phyloP scores from a whole-genome alignment of 2,113 vertebrate genomes.

The Rynchops niger region DNA sequence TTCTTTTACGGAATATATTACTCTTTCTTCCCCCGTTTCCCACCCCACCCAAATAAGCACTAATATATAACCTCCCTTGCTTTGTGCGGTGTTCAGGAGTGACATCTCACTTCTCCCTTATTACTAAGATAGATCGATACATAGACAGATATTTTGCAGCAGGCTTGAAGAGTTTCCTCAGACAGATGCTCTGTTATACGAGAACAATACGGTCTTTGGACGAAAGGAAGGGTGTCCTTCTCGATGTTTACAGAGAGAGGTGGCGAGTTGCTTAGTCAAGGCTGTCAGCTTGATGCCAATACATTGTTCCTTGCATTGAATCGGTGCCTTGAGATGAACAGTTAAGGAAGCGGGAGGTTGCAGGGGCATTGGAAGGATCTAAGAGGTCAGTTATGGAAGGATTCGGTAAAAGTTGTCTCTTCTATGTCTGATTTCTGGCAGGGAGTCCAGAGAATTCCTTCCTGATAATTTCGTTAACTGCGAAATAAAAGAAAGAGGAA shows the following conservation, averaged over 20 bases:
- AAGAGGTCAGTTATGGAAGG: conserved; percentile 62
- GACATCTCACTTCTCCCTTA: not conserved
- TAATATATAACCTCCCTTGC: not conserved
- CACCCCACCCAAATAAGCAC: conserved; percentile 12
- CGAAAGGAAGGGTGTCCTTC: conserved; percentile 63
- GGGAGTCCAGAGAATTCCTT: conserved; percentile 96
- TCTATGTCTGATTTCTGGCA: conserved; percentile 89
- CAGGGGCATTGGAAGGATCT: conserved; percentile 53
- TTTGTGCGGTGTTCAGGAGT: not conserved
- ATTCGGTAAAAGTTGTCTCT: conserved; percentile 71
- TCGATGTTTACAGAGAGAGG: conserved; percentile 61
- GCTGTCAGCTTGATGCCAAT: conserved; percentile 54
- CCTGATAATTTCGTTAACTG: conserved; percentile 99
- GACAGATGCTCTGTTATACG: conserved; percentile 9
- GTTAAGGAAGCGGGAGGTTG: conserved; percentile 60
- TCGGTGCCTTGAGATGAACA: conserved; percentile 53
- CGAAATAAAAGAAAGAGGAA: conserved; percentile 62
- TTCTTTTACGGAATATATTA: not conserved
- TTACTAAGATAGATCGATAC: not conserved
- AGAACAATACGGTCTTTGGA: conserved; percentile 56
- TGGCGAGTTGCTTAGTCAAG: conserved; percentile 38
- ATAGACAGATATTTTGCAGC: conserved; percentile 25
- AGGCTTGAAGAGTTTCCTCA: conserved; percentile 58
- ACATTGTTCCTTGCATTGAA: conserved; percentile 63
- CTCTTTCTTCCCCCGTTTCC: not conserved